These are phyloP conservation scores for Arnoldichthys spilopterus DNA, from an alignment of 2,797 vertebrate genomes.

Conservation along the genomic window DNA sequence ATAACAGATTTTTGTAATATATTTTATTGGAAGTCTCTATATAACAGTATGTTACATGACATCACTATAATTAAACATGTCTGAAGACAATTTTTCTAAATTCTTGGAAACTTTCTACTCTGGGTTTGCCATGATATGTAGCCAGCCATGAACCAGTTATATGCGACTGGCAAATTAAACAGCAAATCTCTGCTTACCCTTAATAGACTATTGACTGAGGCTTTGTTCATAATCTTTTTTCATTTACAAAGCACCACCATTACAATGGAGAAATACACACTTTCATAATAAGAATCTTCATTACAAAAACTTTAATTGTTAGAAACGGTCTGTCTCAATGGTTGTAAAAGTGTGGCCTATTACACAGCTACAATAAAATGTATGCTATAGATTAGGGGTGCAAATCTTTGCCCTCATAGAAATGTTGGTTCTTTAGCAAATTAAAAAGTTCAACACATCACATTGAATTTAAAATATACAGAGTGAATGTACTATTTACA, in stretches of 20 bases:
- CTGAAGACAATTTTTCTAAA: background rate
- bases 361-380: background rate
- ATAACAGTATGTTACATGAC: background rate
- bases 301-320: background rate
- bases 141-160: background rate
- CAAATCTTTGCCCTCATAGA: background rate
- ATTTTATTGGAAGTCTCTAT: background rate
- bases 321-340: background rate
- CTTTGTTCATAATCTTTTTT: background rate
- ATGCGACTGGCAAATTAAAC: background rate
- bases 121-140: background rate
- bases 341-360: background rate
- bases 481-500: background rate
- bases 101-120: background rate
- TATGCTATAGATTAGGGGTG: background rate
- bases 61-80: background rate
- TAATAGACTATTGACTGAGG: slow-evolving; percentile 10
- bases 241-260: slow-evolving; percentile 13
- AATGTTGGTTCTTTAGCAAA: background rate
- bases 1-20: background rate
- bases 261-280: background rate
- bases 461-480: background rate
- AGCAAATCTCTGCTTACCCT: background rate
- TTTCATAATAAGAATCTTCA: background rate
- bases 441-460: background rate